phyloP scores from a whole-genome alignment of 2,888 invertebrate genomes.

The Yponomeuta sedellus region DNA sequence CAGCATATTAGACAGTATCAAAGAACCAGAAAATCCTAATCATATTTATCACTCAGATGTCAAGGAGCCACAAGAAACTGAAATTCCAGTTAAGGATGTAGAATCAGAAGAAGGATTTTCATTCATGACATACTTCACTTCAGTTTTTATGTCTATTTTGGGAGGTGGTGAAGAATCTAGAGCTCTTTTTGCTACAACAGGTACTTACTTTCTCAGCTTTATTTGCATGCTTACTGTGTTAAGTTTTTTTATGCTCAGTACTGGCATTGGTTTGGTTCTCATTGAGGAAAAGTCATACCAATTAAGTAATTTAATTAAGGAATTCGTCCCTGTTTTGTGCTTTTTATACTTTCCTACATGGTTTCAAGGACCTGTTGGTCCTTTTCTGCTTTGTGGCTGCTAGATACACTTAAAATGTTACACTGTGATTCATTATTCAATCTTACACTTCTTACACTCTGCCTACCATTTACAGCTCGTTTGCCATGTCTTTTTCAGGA shows the following conservation, averaged over 20 bases:
- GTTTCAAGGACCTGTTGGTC: neutral
- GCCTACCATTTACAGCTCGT: too few relatives aligned
- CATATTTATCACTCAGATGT: conserved; percentile 20
- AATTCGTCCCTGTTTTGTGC: neutral
- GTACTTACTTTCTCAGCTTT: conserved; percentile 34
- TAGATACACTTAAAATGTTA: neutral
- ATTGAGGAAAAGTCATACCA: too few relatives aligned
- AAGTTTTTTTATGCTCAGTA: too few relatives aligned
- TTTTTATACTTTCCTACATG: neutral
- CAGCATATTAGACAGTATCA: conserved; percentile 9
- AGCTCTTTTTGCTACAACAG: conserved; percentile 54
- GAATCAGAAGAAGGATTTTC: conserved; percentile 43
- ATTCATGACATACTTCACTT: conserved; percentile 47
- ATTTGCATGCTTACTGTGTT: too few relatives aligned
- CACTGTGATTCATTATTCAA: neutral
- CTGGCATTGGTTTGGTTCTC: too few relatives aligned
- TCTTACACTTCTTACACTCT: neutral
- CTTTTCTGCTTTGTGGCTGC: conserved; percentile 13
- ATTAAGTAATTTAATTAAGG: too few relatives aligned
- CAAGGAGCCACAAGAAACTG: neutral
- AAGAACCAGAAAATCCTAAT: conserved; percentile 26
- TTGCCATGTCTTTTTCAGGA: conserved; percentile 36
- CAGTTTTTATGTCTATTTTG: conserved; percentile 49
- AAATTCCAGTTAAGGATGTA: neutral
- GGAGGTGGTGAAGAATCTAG: conserved; percentile 53